A percentile compares a stretch with the other conserved stretches of the same genome.
These are phyloP conservation scores for Parapsyche elsis DNA, from an alignment of 1,140 invertebrate genomes.

Conservation along the genomic window DNA sequence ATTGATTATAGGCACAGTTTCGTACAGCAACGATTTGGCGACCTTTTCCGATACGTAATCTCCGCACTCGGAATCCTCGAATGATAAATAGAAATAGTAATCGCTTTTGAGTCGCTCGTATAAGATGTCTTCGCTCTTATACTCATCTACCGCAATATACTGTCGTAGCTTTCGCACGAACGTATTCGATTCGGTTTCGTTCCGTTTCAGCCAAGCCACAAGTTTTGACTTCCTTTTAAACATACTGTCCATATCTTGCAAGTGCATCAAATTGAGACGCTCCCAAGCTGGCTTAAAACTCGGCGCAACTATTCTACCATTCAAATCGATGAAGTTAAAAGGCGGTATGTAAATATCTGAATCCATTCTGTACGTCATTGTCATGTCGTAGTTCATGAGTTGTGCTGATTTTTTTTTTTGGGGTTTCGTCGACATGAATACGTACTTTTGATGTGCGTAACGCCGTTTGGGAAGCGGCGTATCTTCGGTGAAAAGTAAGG, in stretches of 20 bases:
- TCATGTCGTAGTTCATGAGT: constrained; percentile 67
- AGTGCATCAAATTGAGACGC: constrained; percentile 33
- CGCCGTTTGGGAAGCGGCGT: constrained; percentile 43
- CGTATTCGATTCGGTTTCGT: constrained; percentile 67
- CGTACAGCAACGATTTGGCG: constrained; percentile 60
- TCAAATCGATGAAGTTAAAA: constrained; percentile 61
- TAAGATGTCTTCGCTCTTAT: constrained; percentile 65
- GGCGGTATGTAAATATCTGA: constrained; percentile 73
- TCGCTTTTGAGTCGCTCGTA: constrained; percentile 59
- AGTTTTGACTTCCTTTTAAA: constrained; percentile 61
- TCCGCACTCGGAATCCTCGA: constrained; percentile 70
- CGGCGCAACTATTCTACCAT: constrained; percentile 56
- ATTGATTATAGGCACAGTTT: constrained; percentile 70
- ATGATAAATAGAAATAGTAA: constrained; percentile 74
- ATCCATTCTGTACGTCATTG: constrained; percentile 72
- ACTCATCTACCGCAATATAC: constrained; percentile 75
- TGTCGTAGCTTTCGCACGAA: constrained; percentile 64
- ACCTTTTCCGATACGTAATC: constrained; percentile 74
- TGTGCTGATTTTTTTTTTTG: constrained; percentile 47
- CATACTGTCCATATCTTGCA: not conserved
- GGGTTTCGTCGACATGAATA: constrained; percentile 52
- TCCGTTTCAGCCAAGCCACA: constrained; percentile 72
- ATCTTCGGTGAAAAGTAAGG: constrained; percentile 60
- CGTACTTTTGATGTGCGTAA: constrained; percentile 50
- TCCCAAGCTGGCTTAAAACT: constrained; percentile 26